Base-by-base conservation (phyloP, 2,888 invertebrate genomes). In the Myathropa florea region DNA sequence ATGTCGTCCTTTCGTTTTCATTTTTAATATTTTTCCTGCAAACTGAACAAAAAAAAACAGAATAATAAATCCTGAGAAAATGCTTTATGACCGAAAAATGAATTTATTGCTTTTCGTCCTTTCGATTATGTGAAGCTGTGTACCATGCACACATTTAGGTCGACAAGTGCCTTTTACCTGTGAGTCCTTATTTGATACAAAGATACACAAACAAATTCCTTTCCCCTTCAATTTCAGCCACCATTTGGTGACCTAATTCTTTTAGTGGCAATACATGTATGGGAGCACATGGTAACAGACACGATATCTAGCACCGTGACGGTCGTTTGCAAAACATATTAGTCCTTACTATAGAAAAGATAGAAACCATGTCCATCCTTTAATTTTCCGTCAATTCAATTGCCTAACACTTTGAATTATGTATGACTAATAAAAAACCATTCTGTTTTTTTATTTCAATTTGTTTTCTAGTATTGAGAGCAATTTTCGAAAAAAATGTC, bases 31-130 rank as follows among this genome's bases (percentile, higher is more conserved):
- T 86, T 81, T 83, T 59, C 78, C 82, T 36, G 53, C 39, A 46
- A 65, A 4, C 68, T 24, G 60, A 73, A 73, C 67, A 65, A 86
- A 83, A 83, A 73, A 73, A 65, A 83, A 83, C 75, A 73, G 61
- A 83, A 73, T 57, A 83, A 86, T 83, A 86, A 86, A 86, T 86
- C 78, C 71, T 67, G 75, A 59, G 75, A 83, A 75, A 86, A 83
- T 86, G 86, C 68, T 86, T 83, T 83, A 86, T 71, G 28, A 61
- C 61, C 78, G 73, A 79, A 75, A 83, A 86, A 86, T 83, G n/a
- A 79, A 86, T 86, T 86, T 86, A 86, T 86, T 83, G 75, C 83
- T 65, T 75, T 86, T 71, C 61, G 65, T 75, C 75, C 73, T 77
- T 86, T 83, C 83, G 78, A 83, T 83, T 75, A 78, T 65, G 73